Base-by-base conservation (phyloP, 35 echinoderm and acorn worm species). In the Apostichopus californicus region DNA sequence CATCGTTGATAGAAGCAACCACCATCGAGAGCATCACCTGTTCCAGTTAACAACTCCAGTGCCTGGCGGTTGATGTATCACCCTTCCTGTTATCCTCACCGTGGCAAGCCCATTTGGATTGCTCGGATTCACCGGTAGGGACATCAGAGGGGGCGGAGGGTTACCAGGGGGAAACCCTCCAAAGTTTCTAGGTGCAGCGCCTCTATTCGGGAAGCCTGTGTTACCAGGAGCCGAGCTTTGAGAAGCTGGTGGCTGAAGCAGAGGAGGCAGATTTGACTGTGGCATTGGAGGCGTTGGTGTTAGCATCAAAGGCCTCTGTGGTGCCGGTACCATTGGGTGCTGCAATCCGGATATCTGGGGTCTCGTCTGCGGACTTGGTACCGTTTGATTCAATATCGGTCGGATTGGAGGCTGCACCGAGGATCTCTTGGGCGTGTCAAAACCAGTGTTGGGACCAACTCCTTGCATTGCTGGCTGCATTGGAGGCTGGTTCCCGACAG, bases 61-160 rank as follows among this genome's bases (percentile, higher is more conserved):
- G 24, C 55, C 68, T 78, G 84, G 66, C 6, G 25, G 64, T 77
- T 87, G 78, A 12, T 72, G 87, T 56, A 77, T 79, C 54, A 91
- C 91, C 23, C 95, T 83, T 7, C 95, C 93, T 3, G 93, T 96
- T 8, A 96, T 96, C 17, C 95, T 90, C 52, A 96, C 95, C 25
- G 93, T 96, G 54, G 95, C 95, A 70, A 96, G 81, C 53, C 90
- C 95, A 18, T 86, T 93, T 1, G 93, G 46, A 85, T 58, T 85
- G 8, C 15, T 9, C n/a, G 12, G 81, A 58, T 85, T 85, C 55
- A 85, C 57, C 20, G 81, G 52, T 12, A 85, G 55, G 0, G 81
- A 85, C 81, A 85, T 85, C 55, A 85, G 55, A 58, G 78, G 78
- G 58, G 71, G 71, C 54, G 80, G 80, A 83, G 80, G 80, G 55